These are phyloP conservation scores for Oreotrochilus melanogaster DNA, from an alignment of 2,113 vertebrate species.

Conservation along the genomic window DNA sequence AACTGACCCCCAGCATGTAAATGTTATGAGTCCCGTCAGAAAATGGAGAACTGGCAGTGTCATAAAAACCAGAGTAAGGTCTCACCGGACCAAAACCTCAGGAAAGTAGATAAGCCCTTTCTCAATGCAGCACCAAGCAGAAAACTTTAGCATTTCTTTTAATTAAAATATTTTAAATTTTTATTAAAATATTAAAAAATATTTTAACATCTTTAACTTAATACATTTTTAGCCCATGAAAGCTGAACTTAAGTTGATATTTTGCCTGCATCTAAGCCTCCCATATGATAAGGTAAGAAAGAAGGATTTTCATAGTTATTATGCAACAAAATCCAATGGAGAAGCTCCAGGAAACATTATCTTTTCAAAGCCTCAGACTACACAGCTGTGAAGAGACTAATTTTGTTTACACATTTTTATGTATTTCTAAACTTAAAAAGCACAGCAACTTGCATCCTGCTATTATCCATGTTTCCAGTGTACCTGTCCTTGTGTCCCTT, in stretches of 20 bases:
- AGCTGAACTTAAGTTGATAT: neutral
- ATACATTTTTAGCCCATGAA: neutral
- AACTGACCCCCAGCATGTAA: neutral
- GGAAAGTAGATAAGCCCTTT: neutral
- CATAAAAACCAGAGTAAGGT: neutral
- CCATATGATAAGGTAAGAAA: neutral
- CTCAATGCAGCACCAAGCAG: neutral
- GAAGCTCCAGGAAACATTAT: neutral
- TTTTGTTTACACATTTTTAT: neutral
- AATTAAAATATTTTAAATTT: too few species aligned
- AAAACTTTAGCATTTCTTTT: neutral
- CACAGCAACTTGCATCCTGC: neutral
- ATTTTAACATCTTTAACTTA: neutral
- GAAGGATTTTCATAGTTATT: neutral
- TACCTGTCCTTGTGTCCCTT: neutral
- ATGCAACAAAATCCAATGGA: neutral
- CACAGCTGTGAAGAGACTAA: neutral
- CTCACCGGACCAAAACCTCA: neutral
- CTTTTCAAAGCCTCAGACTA: neutral
- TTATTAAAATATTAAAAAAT: too few species aligned
- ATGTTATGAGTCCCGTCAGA: neutral
- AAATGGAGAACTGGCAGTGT: neutral
- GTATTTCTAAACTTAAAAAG: neutral
- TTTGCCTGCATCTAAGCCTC: neutral
- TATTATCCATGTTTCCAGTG: neutral